phyloP scores from a whole-genome alignment of 2,113 vertebrate genomes.

The Seriola aureovittata region DNA sequence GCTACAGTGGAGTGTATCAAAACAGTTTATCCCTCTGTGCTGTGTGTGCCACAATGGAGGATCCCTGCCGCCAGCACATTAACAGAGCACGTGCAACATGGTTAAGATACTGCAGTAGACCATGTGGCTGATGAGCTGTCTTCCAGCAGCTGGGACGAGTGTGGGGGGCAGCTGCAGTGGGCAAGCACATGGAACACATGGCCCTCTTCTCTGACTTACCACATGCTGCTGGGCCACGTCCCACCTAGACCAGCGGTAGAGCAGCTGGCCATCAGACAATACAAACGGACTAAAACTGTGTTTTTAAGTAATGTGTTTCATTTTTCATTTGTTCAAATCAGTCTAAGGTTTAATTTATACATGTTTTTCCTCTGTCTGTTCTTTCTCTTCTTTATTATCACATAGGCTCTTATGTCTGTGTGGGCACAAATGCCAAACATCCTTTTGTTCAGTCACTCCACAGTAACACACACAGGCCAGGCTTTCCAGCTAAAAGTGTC shows the following conservation, averaged over 20 bases:
- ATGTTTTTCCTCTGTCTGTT: not conserved
- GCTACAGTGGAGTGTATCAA: not conserved
- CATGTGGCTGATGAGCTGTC: conserved; percentile 55
- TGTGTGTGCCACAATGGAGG: not conserved
- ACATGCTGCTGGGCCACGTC: conserved; percentile 59
- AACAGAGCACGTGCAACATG: conserved; percentile 18
- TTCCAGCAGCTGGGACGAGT: conserved; percentile 65
- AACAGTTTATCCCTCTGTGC: not conserved
- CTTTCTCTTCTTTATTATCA: conserved; percentile 20
- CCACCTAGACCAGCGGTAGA: conserved; percentile 12
- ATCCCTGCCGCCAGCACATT: not conserved
- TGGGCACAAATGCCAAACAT: conserved; percentile 64
- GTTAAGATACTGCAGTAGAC: conserved; percentile 37
- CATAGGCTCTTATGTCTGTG: conserved; percentile 47
- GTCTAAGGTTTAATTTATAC: not conserved
- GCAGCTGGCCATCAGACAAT: conserved; percentile 14
- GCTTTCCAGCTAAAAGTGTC: conserved; percentile 81
- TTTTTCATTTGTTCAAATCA: not conserved
- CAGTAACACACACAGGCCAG: conserved; percentile 59
- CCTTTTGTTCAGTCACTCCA: conserved; percentile 75
- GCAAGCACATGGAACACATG: conserved; percentile 61
- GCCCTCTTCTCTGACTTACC: conserved; percentile 39
- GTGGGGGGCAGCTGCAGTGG: conserved; percentile 68
- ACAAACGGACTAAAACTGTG: not conserved
- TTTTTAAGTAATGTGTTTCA: not conserved